Percentiles rank a stretch among this genome's conserved stretches.
phyloP scores from a whole-genome alignment of 2,113 vertebrate species.

The Mohoua ochrocephala region DNA sequence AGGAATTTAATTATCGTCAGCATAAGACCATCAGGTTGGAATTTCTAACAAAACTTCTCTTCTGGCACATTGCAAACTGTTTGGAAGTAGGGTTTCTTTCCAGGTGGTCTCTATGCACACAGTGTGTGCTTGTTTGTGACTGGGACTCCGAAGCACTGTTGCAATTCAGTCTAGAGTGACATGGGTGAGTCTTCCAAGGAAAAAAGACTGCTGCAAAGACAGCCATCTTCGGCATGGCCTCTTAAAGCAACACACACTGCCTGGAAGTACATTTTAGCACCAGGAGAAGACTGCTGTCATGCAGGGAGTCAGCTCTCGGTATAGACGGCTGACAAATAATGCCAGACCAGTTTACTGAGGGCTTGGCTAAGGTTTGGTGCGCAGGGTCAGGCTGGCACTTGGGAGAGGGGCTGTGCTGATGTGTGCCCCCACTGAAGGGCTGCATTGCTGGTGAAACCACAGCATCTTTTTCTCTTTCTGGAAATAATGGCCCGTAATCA shows the following conservation, averaged over 20 bases:
- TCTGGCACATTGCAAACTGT: not conserved
- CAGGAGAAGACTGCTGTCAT: not conserved
- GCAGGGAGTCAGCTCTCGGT: not conserved
- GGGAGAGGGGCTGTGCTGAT: not conserved
- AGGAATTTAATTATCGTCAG: not conserved
- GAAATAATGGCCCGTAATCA: fast-evolving
- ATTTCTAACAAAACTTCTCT: not conserved
- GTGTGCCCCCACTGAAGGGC: not conserved
- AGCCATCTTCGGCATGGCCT: not conserved
- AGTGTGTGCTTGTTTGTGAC: not conserved
- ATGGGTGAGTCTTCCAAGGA: not conserved
- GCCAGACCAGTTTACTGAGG: not conserved
- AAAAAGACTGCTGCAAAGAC: not conserved
- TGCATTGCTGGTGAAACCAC: not conserved
- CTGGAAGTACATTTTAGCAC: not conserved
- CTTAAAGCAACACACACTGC: not conserved
- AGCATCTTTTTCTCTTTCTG: not conserved
- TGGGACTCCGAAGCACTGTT: not conserved
- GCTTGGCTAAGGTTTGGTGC: not conserved
- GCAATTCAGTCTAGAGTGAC: not conserved
- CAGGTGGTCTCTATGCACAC: not conserved
- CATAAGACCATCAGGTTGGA: not conserved
- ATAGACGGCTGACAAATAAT: not conserved
- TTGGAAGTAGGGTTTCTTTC: not conserved
- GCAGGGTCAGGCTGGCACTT: not conserved